Conservation (phyloP, 2,797 vertebrate species). For the Chelonia mydas region DNA sequence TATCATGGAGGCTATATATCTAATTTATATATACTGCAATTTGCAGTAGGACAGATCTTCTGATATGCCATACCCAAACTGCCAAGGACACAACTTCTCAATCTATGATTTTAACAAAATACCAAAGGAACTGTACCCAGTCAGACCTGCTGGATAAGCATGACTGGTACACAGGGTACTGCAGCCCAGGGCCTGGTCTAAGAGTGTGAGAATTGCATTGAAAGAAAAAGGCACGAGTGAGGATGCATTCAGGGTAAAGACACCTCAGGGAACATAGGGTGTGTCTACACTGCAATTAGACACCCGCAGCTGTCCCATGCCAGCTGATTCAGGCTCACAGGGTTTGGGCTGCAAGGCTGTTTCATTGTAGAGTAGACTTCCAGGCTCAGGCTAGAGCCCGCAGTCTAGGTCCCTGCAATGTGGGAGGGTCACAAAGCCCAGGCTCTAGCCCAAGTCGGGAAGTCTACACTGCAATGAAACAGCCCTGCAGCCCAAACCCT, state of each 20-base stretch:
- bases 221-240: neutral
- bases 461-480: neutral
- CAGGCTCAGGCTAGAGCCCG: neutral
- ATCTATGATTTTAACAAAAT: neutral
- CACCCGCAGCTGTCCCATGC: neutral
- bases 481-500: neutral
- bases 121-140: neutral
- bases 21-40: neutral
- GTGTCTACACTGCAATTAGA: neutral
- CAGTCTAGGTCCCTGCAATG: neutral
- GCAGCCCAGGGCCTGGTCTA: neutral
- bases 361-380: neutral
- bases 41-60: neutral
- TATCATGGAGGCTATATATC: neutral
- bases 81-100: neutral
- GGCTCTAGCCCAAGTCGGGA: neutral
- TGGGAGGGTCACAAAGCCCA: neutral
- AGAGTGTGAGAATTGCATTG: neutral
- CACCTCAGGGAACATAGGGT: neutral
- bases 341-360: neutral
- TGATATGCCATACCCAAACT: neutral
- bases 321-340: neutral
- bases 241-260: neutral
- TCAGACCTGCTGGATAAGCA: neutral
- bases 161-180: neutral